These are phyloP conservation scores for Tichodroma muraria DNA, from an alignment of 2,113 vertebrate species.

Conservation along the genomic window DNA sequence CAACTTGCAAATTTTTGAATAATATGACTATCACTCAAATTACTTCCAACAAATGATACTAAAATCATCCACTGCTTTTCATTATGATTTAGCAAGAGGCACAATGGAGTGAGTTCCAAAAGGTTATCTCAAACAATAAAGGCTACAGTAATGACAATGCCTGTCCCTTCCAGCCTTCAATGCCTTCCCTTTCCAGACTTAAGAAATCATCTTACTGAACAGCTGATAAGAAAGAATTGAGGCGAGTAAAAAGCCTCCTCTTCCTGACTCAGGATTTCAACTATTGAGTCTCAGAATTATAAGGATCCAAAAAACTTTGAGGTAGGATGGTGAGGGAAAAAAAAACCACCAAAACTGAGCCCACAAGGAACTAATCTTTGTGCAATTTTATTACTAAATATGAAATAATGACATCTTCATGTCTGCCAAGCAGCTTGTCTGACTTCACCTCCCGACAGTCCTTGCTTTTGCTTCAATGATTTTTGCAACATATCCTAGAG, in stretches of 20 bases:
- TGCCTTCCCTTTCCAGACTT: not conserved
- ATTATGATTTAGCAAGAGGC: not conserved
- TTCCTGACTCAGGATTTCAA: not conserved
- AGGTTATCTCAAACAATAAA: not conserved
- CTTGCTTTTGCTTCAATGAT: not conserved
- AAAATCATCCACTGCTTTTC: not conserved
- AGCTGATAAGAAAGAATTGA: not conserved
- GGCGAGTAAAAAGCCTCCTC: not conserved
- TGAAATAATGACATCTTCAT: not conserved
- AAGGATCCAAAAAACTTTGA: not conserved
- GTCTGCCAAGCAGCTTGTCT: not conserved
- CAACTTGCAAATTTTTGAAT: not conserved
- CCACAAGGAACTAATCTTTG: not conserved
- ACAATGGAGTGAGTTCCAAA: not conserved
- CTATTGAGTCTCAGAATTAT: not conserved
- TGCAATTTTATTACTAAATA: not conserved
- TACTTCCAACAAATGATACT: not conserved
- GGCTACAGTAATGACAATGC: not conserved
- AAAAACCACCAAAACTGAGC: not conserved
- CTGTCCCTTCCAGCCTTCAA: not conserved
- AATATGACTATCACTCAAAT: not conserved
- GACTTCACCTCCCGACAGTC: not conserved
- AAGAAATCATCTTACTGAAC: not conserved
- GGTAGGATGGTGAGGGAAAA: not conserved
- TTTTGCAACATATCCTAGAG: not conserved